Percentiles rank a stretch among this genome's conserved stretches.
phyloP scores from a whole-genome alignment of 37 sponge, comb jelly and placozoan genomes.

The Oopsacas minuta region DNA sequence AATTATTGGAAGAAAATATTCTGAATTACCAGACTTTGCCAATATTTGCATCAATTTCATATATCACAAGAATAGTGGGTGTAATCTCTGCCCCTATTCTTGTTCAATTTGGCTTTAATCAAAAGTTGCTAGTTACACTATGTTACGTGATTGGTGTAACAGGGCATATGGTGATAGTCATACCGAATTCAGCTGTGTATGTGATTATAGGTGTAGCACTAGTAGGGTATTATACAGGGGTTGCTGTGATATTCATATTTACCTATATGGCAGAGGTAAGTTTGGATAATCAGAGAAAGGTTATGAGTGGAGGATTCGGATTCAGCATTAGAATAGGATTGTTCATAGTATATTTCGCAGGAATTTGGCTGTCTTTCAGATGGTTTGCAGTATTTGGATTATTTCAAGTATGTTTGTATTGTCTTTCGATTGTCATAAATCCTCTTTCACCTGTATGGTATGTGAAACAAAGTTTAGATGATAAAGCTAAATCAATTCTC shows the following conservation, averaged over 20 bases:
- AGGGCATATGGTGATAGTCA: not conserved
- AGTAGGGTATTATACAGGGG: not conserved
- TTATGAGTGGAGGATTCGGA: not conserved
- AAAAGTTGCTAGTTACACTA: not conserved
- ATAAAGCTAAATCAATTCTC: not conserved
- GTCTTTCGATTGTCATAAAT: not conserved
- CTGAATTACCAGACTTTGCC: not conserved
- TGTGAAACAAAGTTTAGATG: not conserved
- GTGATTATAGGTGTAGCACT: not conserved
- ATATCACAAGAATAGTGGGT: not conserved
- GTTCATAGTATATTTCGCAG: not conserved
- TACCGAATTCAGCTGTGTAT: not conserved
- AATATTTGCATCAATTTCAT: not conserved
- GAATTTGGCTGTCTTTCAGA: not conserved
- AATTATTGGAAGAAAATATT: not conserved
- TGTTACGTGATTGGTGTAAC: not conserved
- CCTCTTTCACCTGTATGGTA: conserved; percentile 1
- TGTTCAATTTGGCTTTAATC: not conserved
- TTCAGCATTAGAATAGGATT: not conserved
- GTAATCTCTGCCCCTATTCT: not conserved
- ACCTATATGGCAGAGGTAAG: not conserved
- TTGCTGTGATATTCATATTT: not conserved
- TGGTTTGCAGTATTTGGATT: conserved; percentile 4
- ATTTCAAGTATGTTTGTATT: not conserved
- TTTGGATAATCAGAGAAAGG: not conserved